Percentiles rank a stretch among this genome's conserved stretches.
Evolutionary conservation across 2,797 vertebrate species (phyloP).

Genomic region (Hirundo rustica): DNA sequence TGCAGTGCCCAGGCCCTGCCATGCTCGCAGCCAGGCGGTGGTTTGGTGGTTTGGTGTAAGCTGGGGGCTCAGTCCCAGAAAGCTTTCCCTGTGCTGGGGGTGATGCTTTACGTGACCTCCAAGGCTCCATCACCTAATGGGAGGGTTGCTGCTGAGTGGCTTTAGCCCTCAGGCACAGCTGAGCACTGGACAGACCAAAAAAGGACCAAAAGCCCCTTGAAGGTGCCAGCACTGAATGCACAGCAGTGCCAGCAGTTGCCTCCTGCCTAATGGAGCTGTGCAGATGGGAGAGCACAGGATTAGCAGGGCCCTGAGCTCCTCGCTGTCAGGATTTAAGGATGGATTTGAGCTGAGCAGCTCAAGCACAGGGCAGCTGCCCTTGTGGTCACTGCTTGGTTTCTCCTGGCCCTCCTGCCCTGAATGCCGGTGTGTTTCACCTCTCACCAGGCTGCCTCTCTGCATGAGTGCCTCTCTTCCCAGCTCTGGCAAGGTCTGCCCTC

Average conservation of each 20-base stretch:
- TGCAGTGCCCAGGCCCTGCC: fast-evolving
- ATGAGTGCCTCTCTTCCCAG: not conserved
- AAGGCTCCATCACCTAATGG: not conserved
- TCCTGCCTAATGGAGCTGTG: not conserved
- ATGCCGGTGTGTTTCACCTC: not conserved
- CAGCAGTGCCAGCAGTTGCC: not conserved
- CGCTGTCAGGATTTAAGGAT: not conserved
- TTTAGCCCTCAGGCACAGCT: not conserved
- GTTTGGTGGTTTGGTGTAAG: not conserved
- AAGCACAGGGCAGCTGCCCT: not conserved
- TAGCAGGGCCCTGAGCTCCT: not conserved
- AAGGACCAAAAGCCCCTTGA: not conserved
- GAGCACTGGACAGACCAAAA: not conserved
- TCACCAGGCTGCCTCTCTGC: not conserved
- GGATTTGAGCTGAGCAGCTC: not conserved
- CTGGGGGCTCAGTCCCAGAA: not conserved
- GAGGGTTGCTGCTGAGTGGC: not conserved
- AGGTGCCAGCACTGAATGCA: not conserved
- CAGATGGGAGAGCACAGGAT: not conserved
- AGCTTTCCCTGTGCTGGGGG: not conserved
- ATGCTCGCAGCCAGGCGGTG: fast-evolving
- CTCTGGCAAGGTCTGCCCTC: not conserved
- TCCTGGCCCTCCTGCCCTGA: not conserved
- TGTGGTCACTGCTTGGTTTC: fast-evolving
- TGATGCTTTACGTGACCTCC: not conserved